These are phyloP conservation scores for Dynastes grantii DNA, from an alignment of 2,888 invertebrate species.

Conservation along the genomic window DNA sequence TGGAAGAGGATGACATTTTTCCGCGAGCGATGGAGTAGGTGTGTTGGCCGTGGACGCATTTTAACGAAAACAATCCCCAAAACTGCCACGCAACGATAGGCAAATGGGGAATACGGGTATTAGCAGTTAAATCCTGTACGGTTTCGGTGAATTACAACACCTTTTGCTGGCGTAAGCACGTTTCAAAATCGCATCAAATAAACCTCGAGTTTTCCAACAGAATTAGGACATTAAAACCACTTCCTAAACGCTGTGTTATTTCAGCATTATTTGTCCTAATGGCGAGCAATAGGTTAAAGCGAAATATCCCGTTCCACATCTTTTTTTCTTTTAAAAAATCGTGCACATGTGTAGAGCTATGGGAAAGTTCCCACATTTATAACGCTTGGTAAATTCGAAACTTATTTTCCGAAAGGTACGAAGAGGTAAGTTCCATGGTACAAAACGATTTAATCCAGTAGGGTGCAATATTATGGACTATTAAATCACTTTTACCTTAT, in stretches of 20 bases:
- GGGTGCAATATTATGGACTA: not conserved
- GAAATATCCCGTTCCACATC: no score
- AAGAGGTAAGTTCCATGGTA: not conserved
- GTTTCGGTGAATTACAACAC: conserved; percentile 23
- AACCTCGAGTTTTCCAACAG: not conserved
- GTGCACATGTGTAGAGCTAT: not conserved
- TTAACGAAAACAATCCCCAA: conserved; percentile 13
- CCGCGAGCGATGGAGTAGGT: not conserved
- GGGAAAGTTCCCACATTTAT: conserved; percentile 27
- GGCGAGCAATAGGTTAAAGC: no score
- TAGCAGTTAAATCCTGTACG: conserved; percentile 10
- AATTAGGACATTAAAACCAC: not conserved
- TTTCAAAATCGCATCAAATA: not conserved
- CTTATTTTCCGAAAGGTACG: not conserved
- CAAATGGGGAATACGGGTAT: not conserved
- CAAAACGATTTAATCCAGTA: not conserved
- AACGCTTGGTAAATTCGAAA: not conserved
- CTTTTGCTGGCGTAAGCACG: not conserved
- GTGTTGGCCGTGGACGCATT: not conserved
- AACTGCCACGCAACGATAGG: conserved; percentile 4
- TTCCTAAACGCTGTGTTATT: no score
- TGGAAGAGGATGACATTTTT: conserved; percentile 41
- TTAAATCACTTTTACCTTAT: conserved; percentile 7
- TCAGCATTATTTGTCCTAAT: no score
- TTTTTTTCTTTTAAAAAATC: not conserved